Evolutionary conservation across 2,113 vertebrate genomes (phyloP).

Genomic region (Girardinichthys multiradiatus): DNA sequence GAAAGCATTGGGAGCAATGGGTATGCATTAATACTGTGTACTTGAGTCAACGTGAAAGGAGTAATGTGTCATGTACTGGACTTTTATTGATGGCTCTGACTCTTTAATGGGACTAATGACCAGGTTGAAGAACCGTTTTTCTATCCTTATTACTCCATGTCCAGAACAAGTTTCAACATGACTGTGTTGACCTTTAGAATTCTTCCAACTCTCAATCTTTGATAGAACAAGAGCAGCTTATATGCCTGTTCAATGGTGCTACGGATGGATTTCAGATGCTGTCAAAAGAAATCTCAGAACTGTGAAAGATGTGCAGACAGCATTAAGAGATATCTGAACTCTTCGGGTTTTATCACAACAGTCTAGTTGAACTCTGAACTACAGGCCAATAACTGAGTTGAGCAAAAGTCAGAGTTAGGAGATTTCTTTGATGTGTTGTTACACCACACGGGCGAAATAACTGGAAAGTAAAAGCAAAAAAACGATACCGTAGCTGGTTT

Average conservation of each 20-base stretch:
- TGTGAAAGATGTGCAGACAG: too few relatives aligned
- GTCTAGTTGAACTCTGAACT: too few relatives aligned
- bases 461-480: too few relatives aligned
- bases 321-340: too few relatives aligned
- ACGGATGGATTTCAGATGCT: neutral
- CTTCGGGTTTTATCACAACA: too few relatives aligned
- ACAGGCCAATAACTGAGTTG: too few relatives aligned
- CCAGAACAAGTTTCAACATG: neutral
- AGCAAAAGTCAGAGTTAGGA: too few relatives aligned
- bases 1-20: slow-evolving; percentile 20
- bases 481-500: too few relatives aligned
- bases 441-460: too few relatives aligned
- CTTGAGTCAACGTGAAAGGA: slow-evolving; percentile 24
- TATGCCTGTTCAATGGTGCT: neutral
- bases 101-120: too few relatives aligned
- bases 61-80: slow-evolving; percentile 26
- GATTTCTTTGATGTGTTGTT: too few relatives aligned
- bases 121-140: neutral
- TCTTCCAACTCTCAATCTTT: slow-evolving; percentile 5
- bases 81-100: slow-evolving; percentile 35
- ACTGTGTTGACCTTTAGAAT: neutral
- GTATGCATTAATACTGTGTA: slow-evolving; percentile 53
- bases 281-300: too few relatives aligned
- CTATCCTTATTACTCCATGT: neutral
- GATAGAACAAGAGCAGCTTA: neutral